phyloP scores from a whole-genome alignment of 2,797 vertebrate genomes.

The Tauraco hartlaubi region DNA sequence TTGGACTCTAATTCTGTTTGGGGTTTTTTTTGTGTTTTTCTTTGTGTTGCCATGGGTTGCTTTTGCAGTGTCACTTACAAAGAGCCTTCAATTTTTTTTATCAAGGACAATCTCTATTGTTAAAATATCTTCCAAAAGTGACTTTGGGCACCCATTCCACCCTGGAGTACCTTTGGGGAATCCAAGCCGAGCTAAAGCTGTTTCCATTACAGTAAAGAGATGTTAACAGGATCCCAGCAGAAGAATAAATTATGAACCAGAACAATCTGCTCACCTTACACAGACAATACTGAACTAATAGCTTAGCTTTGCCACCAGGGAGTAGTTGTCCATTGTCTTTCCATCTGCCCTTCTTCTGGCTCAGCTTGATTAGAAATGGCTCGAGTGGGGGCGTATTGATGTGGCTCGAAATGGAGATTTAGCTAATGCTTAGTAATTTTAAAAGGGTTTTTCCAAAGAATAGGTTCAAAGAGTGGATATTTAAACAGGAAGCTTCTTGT shows the following conservation, averaged over 20 bases:
- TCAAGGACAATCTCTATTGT: not conserved
- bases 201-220: not conserved
- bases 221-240: constrained; percentile 32
- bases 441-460: constrained; percentile 34
- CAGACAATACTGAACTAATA: constrained; percentile 2
- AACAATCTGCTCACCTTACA: constrained; percentile 38
- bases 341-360: not conserved
- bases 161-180: not conserved
- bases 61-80: not conserved
- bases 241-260: constrained; percentile 37
- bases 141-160: constrained; percentile 11
- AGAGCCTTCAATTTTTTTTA: not conserved
- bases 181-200: not conserved
- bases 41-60: not conserved
- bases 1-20: not conserved
- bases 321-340: constrained; percentile 33
- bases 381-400: not conserved
- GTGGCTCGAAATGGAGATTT: not conserved
- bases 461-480: not conserved
- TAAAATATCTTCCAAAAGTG: constrained; percentile 7
- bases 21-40: not conserved
- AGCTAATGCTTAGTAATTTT: constrained; percentile 24
- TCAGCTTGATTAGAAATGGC: constrained; percentile 27
- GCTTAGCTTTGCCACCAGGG: not conserved
- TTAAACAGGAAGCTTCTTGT: constrained; percentile 33